These are phyloP conservation scores for Papilio elwesi DNA, from an alignment of 2,888 invertebrate genomes.

Conservation along the genomic window DNA sequence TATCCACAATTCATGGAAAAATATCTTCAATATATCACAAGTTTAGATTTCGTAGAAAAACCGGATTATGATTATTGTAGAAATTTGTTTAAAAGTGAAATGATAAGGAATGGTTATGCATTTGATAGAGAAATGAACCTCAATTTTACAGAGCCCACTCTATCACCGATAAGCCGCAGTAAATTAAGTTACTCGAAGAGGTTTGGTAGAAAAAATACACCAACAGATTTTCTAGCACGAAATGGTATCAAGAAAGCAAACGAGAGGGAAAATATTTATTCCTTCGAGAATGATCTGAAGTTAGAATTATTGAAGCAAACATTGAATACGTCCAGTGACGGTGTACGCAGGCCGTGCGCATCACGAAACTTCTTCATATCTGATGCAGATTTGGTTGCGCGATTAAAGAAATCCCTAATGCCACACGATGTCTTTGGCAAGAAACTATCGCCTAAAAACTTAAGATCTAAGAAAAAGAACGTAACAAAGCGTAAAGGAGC, in stretches of 20 bases:
- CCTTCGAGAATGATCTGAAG: conserved; percentile 74
- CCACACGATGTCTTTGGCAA: conserved; percentile 79
- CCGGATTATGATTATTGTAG: conserved; percentile 91
- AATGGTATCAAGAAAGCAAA: conserved; percentile 73
- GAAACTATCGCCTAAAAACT: conserved; percentile 85
- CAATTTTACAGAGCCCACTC: conserved; percentile 75
- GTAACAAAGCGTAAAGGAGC: conserved; percentile 75
- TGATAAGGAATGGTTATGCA: conserved; percentile 81
- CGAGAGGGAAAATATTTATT: conserved; percentile 75
- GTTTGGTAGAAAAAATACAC: conserved; percentile 72
- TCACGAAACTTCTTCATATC: conserved; percentile 80
- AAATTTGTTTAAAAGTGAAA: conserved; percentile 86
- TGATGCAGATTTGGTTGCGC: conserved; percentile 74
- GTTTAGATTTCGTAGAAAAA: conserved; percentile 88
- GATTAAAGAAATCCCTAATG: conserved; percentile 78
- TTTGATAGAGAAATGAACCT: conserved; percentile 64
- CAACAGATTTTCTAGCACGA: conserved; percentile 68
- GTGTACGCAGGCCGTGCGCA: conserved; percentile 74
- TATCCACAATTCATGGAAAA: conserved; percentile 87
- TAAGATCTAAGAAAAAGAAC: conserved; percentile 84
- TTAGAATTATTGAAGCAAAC: conserved; percentile 74
- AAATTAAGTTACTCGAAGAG: conserved; percentile 67
- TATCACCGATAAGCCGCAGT: conserved; percentile 68
- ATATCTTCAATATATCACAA: conserved; percentile 88
- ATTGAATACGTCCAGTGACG: conserved; percentile 75